Conservation (phyloP, 2,797 vertebrate species). For the Malacoraja senta region DNA sequence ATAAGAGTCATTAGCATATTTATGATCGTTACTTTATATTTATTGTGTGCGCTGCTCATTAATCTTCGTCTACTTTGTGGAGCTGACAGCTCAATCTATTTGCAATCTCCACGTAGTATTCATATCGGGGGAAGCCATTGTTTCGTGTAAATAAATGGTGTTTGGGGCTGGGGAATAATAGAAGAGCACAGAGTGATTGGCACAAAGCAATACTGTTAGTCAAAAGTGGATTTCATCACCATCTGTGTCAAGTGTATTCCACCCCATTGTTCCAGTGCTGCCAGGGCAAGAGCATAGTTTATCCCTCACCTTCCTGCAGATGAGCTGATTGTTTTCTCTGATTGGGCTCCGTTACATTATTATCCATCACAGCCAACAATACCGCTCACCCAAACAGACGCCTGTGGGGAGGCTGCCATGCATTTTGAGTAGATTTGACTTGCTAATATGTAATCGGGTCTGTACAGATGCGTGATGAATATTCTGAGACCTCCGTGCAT, state of each 20-base stretch:
- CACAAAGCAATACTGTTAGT: conserved; percentile 82
- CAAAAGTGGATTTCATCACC: conserved; percentile 82
- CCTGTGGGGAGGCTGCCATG: conserved; percentile 56
- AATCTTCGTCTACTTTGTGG: conserved; percentile 95
- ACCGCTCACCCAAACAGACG: conserved; percentile 61
- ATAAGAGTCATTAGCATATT: conserved; percentile 99
- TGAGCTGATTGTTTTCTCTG: conserved; percentile 70
- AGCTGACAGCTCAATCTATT: conserved; percentile 99
- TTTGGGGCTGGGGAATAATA: conserved; percentile 65
- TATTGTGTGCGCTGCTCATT: conserved; percentile 95
- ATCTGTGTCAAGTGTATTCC: conserved; percentile 75
- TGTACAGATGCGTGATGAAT: conserved; percentile 74
- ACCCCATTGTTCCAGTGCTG: conserved; percentile 65
- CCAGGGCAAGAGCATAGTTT: conserved; percentile 51
- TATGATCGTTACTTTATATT: conserved; percentile 96
- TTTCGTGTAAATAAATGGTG: conserved; percentile 81
- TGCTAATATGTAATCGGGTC: conserved; percentile 69
- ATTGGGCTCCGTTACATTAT: conserved; percentile 69
- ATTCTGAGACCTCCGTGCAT: conserved; percentile 58
- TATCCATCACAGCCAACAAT: conserved; percentile 62
- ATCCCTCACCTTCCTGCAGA: conserved; percentile 68
- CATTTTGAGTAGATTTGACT: conserved; percentile 57
- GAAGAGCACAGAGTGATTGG: conserved; percentile 73
- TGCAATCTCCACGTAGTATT: conserved; percentile 78
- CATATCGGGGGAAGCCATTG: conserved; percentile 69